A percentile compares a stretch with the other conserved stretches of the same genome.
phyloP scores from a whole-genome alignment of 2,797 vertebrate species.

The Cirrhinus molitorella region DNA sequence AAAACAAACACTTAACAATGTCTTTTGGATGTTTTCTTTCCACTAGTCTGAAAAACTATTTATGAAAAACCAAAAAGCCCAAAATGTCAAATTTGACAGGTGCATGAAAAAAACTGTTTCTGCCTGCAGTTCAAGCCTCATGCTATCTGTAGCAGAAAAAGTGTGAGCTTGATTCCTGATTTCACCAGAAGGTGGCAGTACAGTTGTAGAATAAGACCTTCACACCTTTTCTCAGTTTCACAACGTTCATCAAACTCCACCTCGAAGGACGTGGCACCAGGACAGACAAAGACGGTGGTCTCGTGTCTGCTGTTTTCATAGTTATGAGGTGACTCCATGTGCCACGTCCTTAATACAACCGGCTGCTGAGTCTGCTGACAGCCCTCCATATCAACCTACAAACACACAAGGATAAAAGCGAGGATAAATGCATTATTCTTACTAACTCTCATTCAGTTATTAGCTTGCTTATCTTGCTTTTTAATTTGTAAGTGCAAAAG shows the following conservation, averaged over 20 bases:
- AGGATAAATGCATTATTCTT: background rate
- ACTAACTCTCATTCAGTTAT: background rate
- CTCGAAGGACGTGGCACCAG: slow-evolving; percentile 93
- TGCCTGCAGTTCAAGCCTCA: no score
- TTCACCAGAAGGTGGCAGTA: background rate
- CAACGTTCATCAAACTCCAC: slow-evolving; percentile 98
- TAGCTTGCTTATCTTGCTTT: background rate
- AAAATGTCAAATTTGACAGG: no score
- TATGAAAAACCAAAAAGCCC: no score
- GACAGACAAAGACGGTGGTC: slow-evolving; percentile 91
- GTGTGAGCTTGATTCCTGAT: background rate
- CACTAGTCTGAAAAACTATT: no score
- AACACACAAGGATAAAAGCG: background rate
- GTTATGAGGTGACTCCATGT: slow-evolving; percentile 93
- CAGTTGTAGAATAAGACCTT: background rate
- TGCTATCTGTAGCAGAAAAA: background rate
- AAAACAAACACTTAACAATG: no score
- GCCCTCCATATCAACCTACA: slow-evolving; percentile 87
- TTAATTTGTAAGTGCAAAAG: no score
- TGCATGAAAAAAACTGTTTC: no score
- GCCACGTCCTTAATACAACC: slow-evolving; percentile 91
- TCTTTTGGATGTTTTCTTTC: no score
- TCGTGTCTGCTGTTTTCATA: slow-evolving; percentile 97
- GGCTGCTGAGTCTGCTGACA: slow-evolving; percentile 92
- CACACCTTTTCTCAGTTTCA: slow-evolving; percentile 96